Evolutionary conservation across 2,797 vertebrate genomes (phyloP).

Genomic region (Novumbra hubbsi): DNA sequence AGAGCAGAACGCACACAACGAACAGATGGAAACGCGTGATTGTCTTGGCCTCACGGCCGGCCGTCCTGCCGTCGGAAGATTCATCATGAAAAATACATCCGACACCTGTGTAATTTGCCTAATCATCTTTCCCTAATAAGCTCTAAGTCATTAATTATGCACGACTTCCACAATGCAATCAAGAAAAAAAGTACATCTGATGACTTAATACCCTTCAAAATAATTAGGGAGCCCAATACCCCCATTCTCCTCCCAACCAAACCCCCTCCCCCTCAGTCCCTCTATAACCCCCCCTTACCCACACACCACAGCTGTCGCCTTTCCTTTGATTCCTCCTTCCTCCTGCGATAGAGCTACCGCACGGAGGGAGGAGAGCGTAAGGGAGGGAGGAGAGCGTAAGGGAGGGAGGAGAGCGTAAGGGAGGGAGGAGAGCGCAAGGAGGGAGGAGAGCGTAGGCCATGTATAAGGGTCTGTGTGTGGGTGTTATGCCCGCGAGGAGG

Average conservation of each 20-base stretch:
- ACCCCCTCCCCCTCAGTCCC: conserved; percentile 12
- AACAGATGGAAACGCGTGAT: conserved; percentile 97
- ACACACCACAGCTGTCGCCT: conserved; percentile 69
- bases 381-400: conserved; percentile 48
- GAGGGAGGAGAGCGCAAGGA: background rate
- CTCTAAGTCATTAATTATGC: conserved; percentile 97
- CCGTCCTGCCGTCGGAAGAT: conserved; percentile 75
- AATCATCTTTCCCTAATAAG: conserved; percentile 99
- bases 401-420: conserved; percentile 50
- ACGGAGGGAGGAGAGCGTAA: conserved; percentile 48
- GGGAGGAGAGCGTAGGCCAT: conserved; percentile 40
- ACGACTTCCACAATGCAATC: conserved; percentile 99
- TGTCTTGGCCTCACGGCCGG: conserved; percentile 79
- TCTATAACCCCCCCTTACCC: conserved; percentile 22
- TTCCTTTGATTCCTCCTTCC: conserved; percentile 65
- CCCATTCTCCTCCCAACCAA: background rate
- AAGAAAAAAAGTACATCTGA: conserved; percentile 99
- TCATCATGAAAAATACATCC: conserved; percentile 99
- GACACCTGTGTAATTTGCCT: conserved; percentile 99
- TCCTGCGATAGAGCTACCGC: conserved; percentile 74
- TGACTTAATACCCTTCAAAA: conserved; percentile 99
- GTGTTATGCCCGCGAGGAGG: conserved; percentile 71
- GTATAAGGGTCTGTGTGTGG: conserved; percentile 69
- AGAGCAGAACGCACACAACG: conserved; percentile 63
- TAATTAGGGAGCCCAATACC: conserved; percentile 81